Evolutionary conservation across 2,888 invertebrate species (phyloP), one percentile per base, ranked within the genome.

Genomic region (Halictus quadricinctus): DNA sequence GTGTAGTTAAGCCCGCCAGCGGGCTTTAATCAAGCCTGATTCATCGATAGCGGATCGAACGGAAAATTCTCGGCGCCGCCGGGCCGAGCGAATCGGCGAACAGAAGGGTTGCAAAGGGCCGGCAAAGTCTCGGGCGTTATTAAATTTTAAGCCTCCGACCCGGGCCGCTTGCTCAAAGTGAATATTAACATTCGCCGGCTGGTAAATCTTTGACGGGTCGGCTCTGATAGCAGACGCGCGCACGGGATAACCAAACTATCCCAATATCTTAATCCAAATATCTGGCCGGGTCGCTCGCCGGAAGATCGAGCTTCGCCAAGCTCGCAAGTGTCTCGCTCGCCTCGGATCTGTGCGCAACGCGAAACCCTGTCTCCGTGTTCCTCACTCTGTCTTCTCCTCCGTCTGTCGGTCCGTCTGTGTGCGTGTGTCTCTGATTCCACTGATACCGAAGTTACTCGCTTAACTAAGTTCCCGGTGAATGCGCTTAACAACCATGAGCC

Each of bases 391-490:
- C 21, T 25, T 43, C 25, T 64, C 18, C 18, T 74, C 50, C 29
- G 29, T 60, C 70, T 36, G 60, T 76, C 66, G 2, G 25, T 6
- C 15, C 64, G 64, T 29, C 15, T 29, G 54, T 54, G 41, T 70
- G 60, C 50, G 29, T 60, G 74, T 36, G 72, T 76, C 72, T 83
- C 83, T 66, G 83, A 81, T 87, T 86, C 86, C 74, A 66, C 79
- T 76, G 86, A 87, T 87, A 83, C 83, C 83, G 29, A 87, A 87
- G 80, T 87, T 87, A 72, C 83, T 79, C 76, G 77, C 43, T 66
- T 79, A 87, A 87, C 87, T 80, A 86, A 87, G 83, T 87, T 86
- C 80, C 36, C 41, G 72, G 80, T 76, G 87, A 83, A 83, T 83
- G 86, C 80, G 83, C 79, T 86, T 80, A 86, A 87, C 80, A 87